These are phyloP conservation scores for Lycaon pictus DNA, from an alignment of 2,113 vertebrate genomes.

Conservation along the genomic window DNA sequence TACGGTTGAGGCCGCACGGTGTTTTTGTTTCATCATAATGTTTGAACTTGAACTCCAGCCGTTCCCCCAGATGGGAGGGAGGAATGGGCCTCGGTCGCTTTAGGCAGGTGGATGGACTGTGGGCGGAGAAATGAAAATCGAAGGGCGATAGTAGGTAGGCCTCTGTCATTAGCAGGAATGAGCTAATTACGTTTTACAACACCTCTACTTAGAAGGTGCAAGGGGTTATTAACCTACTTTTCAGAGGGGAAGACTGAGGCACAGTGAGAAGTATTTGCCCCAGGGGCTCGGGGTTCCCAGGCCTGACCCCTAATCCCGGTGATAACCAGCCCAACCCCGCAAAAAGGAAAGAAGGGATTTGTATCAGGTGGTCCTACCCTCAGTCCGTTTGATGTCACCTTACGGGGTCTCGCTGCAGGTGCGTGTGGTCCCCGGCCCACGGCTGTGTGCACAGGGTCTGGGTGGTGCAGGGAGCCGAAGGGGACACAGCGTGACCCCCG, in stretches of 20 bases:
- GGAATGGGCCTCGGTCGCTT: background rate
- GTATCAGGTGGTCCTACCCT: background rate
- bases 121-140: constrained; percentile 38
- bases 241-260: constrained; percentile 50
- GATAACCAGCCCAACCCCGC: background rate
- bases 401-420: background rate
- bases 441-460: background rate
- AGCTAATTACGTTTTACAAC: constrained; percentile 54
- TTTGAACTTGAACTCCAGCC: background rate
- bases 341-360: background rate
- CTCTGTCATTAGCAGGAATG: constrained; percentile 64
- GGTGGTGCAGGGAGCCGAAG: background rate
- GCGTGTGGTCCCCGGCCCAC: background rate
- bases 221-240: constrained; percentile 72
- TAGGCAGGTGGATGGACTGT: background rate
- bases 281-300: background rate
- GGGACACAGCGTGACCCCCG: background rate
- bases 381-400: background rate
- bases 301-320: background rate
- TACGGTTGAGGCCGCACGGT: background rate
- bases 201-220: background rate
- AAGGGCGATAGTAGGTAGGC: background rate
- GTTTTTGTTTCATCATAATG: background rate
- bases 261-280: background rate
- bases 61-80: background rate